phyloP scores from a whole-genome alignment of 2,113 vertebrate genomes.

The Corydoras sp. region DNA sequence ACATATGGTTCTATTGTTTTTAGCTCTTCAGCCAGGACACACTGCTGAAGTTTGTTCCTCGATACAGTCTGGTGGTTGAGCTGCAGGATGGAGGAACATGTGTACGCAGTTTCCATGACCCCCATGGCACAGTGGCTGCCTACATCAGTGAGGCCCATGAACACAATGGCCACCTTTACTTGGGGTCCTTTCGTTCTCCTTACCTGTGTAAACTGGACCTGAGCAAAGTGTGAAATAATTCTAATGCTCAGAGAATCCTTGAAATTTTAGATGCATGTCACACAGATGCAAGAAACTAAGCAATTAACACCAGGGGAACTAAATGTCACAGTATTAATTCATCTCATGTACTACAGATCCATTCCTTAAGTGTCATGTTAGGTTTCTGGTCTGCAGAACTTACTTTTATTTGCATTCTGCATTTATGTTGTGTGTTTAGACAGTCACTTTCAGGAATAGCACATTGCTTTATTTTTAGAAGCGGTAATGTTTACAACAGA shows the following conservation, averaged over 20 bases:
- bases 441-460: background rate
- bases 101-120: conserved; percentile 87
- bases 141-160: conserved; percentile 87
- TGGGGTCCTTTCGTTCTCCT: conserved; percentile 86
- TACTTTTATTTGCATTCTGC: background rate
- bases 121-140: conserved; percentile 69
- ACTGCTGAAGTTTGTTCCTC: conserved; percentile 78
- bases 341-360: background rate
- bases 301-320: background rate
- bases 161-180: conserved; percentile 77
- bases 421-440: background rate
- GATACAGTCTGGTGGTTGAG: conserved; percentile 86
- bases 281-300: background rate
- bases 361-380: background rate
- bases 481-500: too few relatives aligned
- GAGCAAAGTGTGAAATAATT: conserved; percentile 55
- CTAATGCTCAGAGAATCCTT: background rate
- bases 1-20: conserved; percentile 10
- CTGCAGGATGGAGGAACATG: conserved; percentile 82
- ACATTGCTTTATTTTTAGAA: too few relatives aligned
- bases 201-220: conserved; percentile 82
- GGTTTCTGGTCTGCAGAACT: conserved; percentile 7
- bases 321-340: background rate
- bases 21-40: conserved; percentile 86
- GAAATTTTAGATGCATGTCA: background rate